Percentiles rank a stretch among this genome's conserved stretches.
phyloP scores from a whole-genome alignment of 1,140 invertebrate genomes.

The Formica exsecta region DNA sequence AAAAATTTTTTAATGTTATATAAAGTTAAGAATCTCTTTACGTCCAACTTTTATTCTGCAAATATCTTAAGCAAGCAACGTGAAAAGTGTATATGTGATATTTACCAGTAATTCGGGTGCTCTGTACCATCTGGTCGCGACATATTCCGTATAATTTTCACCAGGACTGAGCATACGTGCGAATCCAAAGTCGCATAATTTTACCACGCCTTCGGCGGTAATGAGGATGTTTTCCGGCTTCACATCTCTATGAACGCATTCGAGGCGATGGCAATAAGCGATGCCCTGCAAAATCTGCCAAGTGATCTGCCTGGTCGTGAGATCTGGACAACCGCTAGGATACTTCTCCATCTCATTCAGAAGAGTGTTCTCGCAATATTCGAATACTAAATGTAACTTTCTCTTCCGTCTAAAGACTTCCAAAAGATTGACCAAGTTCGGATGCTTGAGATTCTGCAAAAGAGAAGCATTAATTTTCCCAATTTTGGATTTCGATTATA shows the following conservation, averaged over 20 bases:
- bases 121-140: constrained; percentile 99
- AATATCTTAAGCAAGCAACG: background rate
- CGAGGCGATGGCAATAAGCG: constrained; percentile 98
- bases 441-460: constrained; percentile 97
- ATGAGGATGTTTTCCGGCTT: constrained; percentile 99
- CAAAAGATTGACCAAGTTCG: constrained; percentile 98
- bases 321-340: constrained; percentile 93
- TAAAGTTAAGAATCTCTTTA: background rate
- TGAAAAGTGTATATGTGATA: background rate
- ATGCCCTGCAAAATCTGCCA: constrained; percentile 98
- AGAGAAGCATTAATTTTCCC: constrained; percentile 56
- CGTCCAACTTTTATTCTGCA: background rate
- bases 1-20: background rate
- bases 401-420: constrained; percentile 99
- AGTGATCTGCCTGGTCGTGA: constrained; percentile 95
- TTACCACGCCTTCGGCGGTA: constrained; percentile 97
- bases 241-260: constrained; percentile 98
- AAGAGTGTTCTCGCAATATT: constrained; percentile 99
- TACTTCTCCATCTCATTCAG: constrained; percentile 98
- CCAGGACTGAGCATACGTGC: constrained; percentile 98
- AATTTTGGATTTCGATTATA: background rate
- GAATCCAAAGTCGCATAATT: constrained; percentile 99
- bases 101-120: constrained; percentile 95
- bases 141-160: constrained; percentile 99
- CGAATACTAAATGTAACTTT: constrained; percentile 98